Conservation (phyloP, 2,113 vertebrate species). For the Campylorhamphus procurvoides region DNA sequence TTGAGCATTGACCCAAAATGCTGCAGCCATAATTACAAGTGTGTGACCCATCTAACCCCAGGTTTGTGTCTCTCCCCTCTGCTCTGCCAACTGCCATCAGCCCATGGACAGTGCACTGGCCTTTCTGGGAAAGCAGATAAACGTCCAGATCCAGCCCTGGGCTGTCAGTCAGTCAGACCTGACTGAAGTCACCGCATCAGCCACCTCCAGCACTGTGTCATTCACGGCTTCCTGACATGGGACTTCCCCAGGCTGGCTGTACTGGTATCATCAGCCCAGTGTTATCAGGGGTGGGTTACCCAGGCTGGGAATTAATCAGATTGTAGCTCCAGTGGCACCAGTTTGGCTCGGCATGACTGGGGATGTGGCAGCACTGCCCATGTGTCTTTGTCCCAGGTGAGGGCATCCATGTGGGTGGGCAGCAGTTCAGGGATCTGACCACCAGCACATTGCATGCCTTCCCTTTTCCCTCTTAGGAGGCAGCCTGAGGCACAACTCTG, state of each 20-base stretch:
- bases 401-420: neutral
- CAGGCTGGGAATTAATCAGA: neutral
- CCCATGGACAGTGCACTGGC: neutral
- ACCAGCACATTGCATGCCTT: neutral
- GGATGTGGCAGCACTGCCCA: neutral
- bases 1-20: neutral
- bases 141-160: neutral
- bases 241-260: neutral
- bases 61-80: neutral
- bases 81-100: neutral
- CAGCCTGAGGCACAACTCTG: neutral
- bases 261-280: neutral
- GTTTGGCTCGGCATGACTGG: neutral
- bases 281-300: neutral
- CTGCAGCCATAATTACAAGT: neutral
- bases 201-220: neutral
- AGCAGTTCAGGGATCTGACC: neutral
- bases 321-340: neutral
- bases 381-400: neutral
- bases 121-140: constrained; percentile 5
- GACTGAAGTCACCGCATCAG: neutral
- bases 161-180: neutral
- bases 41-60: neutral
- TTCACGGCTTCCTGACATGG: neutral
- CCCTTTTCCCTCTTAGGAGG: neutral